Conservation (phyloP, 2,113 vertebrate species). For the Nyctereutes procyonoides region DNA sequence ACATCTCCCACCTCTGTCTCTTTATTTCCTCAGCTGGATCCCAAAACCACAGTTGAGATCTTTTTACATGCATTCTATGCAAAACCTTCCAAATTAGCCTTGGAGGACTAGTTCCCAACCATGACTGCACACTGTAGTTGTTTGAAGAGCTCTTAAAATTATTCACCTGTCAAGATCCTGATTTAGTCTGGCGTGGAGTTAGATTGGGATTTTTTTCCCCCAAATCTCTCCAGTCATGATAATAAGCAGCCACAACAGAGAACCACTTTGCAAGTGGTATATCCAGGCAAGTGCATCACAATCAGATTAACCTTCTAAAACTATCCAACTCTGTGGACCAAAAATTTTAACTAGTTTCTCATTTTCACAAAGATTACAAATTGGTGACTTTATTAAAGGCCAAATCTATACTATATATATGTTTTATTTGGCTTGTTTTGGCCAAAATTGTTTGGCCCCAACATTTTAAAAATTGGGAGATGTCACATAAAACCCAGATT, state of each 20-base stretch:
- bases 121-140: neutral
- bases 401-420: neutral
- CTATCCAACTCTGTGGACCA: neutral
- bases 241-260: neutral
- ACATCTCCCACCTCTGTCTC: neutral
- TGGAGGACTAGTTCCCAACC: neutral
- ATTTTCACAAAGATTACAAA: conserved; percentile 10
- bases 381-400: neutral
- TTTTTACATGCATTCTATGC: neutral
- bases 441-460: neutral
- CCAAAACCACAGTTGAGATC: neutral
- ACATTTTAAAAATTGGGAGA: neutral
- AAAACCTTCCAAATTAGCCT: neutral
- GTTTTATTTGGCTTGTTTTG: conserved; percentile 6
- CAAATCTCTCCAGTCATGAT: neutral
- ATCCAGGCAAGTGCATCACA: neutral
- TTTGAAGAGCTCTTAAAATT: neutral
- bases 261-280: neutral
- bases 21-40: neutral
- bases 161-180: neutral
- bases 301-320: neutral
- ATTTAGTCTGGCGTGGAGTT: neutral
- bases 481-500: conserved; percentile 19
- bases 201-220: neutral
- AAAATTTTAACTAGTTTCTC: neutral